Evolutionary conservation across 2,113 vertebrate genomes (phyloP).

Genomic region (Vulpes ferrilata): DNA sequence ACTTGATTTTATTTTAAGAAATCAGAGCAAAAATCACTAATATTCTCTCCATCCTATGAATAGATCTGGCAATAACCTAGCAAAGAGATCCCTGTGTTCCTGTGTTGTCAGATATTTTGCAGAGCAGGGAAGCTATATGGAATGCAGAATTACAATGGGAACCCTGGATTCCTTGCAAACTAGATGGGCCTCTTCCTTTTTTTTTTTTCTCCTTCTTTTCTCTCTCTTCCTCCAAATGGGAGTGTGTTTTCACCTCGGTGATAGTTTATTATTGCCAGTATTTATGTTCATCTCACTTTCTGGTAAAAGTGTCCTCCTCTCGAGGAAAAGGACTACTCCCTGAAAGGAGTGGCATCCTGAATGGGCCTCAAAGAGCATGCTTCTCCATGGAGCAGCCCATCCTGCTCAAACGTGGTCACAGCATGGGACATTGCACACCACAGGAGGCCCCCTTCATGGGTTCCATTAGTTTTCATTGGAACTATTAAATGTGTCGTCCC

Average conservation of each 20-base stretch:
- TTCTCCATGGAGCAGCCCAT: conserved; percentile 67
- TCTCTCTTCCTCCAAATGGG: conserved; percentile 63
- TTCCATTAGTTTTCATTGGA: conserved; percentile 80
- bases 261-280: conserved; percentile 66
- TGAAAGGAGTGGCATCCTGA: conserved; percentile 73
- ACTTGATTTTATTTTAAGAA: conserved; percentile 36
- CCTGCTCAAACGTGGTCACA: conserved; percentile 69
- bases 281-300: conserved; percentile 46
- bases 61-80: background rate
- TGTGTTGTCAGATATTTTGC: conserved; percentile 59
- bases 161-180: conserved; percentile 43
- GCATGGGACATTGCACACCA: background rate
- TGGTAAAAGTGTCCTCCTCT: conserved; percentile 69
- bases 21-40: conserved; percentile 21
- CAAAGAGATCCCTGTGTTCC: conserved; percentile 23
- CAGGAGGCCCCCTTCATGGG: background rate
- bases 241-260: conserved; percentile 67
- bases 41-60: background rate
- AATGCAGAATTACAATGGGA: conserved; percentile 51
- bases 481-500: conserved; percentile 73
- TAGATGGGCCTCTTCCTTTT: fast-evolving
- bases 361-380: conserved; percentile 70
- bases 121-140: conserved; percentile 22
- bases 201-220: fast-evolving
- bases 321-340: conserved; percentile 74